These are phyloP conservation scores for Euplagia quadripunctaria DNA, from an alignment of 2,888 invertebrate genomes.

Conservation along the genomic window DNA sequence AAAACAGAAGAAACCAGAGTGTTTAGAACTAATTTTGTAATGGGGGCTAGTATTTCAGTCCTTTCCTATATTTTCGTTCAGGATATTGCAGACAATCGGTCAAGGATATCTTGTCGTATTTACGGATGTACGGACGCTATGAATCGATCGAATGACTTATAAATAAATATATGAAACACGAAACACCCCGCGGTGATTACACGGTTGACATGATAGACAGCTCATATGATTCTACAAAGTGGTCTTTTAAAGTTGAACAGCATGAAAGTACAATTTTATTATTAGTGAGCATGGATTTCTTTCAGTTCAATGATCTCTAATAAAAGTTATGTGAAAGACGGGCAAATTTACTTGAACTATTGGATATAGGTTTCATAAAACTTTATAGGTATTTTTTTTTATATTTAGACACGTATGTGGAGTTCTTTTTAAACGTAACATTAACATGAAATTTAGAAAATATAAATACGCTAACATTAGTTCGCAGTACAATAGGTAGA, in stretches of 20 bases:
- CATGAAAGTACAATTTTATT: slow-evolving; percentile 43
- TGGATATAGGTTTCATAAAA: background rate
- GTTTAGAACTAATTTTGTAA: background rate
- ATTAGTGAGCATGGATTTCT: slow-evolving; percentile 29
- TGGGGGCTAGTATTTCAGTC: slow-evolving; percentile 11
- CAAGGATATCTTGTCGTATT: slow-evolving; percentile 59
- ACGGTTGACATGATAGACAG: slow-evolving; percentile 46
- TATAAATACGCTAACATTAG: too few relatives aligned
- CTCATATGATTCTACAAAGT: slow-evolving; percentile 38
- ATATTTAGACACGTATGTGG: background rate
- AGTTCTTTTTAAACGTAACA: background rate
- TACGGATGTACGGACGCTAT: slow-evolving; percentile 50
- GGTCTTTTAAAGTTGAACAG: slow-evolving; percentile 38
- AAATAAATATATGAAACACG: slow-evolving; percentile 49
- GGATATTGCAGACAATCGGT: slow-evolving; percentile 62
- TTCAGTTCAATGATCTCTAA: slow-evolving; percentile 1
- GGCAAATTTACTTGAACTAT: background rate
- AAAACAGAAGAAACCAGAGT: background rate
- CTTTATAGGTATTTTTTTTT: background rate
- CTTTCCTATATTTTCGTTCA: slow-evolving; percentile 11
- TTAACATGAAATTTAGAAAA: background rate
- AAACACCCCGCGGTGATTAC: slow-evolving; percentile 35
- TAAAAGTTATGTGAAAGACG: background rate
- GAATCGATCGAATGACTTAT: slow-evolving; percentile 53
- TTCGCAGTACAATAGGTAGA: too few relatives aligned